Evolutionary conservation across 2,797 vertebrate species (phyloP).

Genomic region (Enteromius argenteus): DNA sequence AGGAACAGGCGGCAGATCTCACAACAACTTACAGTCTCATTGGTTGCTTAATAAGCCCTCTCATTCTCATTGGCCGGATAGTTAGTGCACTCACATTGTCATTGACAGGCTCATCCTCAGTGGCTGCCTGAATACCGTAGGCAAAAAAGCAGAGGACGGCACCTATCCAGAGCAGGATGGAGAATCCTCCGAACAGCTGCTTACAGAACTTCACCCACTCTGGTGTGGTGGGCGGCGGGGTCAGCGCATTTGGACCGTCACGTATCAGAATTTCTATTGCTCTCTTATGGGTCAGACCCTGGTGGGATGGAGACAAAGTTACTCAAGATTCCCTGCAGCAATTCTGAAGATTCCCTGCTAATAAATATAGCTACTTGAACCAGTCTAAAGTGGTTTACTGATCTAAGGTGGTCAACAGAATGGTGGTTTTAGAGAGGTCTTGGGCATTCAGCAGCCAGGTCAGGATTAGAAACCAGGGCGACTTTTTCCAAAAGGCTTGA

Average conservation of each 20-base stretch:
- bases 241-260: constrained; percentile 89
- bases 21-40: background rate
- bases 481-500: background rate
- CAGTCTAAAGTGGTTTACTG: background rate
- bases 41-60: background rate
- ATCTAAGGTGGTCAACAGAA: background rate
- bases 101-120: constrained; percentile 87
- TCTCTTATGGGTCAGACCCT: constrained; percentile 85
- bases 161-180: constrained; percentile 92
- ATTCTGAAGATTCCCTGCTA: background rate
- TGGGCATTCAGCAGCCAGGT: background rate
- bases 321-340: constrained; percentile 7
- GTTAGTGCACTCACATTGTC: constrained; percentile 85
- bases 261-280: constrained; percentile 84
- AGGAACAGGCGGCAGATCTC: background rate
- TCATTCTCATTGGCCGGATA: background rate
- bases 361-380: background rate
- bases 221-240: constrained; percentile 89
- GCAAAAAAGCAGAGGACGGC: constrained; percentile 93
- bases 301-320: constrained; percentile 4
- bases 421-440: background rate
- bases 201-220: constrained; percentile 97
- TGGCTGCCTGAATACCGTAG: constrained; percentile 88
- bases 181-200: constrained; percentile 95
- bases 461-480: background rate